Conservation (phyloP, 2,113 vertebrate genomes). For the Sisor rabdophorus region DNA sequence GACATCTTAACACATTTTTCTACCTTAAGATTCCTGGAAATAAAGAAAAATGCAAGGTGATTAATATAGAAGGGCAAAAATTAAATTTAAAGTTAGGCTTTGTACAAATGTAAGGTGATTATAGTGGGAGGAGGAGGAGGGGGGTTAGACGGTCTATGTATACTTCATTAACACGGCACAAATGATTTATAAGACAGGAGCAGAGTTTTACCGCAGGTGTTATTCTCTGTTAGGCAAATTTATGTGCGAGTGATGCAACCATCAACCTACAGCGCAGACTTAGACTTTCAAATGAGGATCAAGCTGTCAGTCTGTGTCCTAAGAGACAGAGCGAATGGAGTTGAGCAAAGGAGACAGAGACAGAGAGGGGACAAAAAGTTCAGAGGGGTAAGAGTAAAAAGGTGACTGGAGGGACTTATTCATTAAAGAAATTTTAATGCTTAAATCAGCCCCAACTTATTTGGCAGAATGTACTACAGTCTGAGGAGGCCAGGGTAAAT, state of each 20-base stretch:
- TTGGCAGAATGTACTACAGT: background rate
- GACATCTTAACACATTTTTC: background rate
- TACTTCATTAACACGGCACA: constrained; percentile 42
- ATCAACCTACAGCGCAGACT: constrained; percentile 41
- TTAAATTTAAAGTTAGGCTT: constrained; percentile 2
- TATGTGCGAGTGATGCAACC: constrained; percentile 40
- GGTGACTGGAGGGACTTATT: background rate
- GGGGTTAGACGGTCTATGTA: constrained; percentile 17
- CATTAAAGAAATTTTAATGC: background rate
- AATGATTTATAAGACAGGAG: constrained; percentile 34
- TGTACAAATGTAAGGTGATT: constrained; percentile 26
- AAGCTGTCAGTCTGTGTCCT: constrained; percentile 48
- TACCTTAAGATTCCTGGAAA: constrained; percentile 8
- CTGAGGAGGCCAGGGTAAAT: no score
- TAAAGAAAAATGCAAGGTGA: background rate
- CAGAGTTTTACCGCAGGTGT: constrained; percentile 45
- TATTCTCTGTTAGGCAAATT: constrained; percentile 51
- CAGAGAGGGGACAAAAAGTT: constrained; percentile 38
- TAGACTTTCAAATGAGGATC: constrained; percentile 57
- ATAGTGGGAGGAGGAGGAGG: constrained; percentile 1
- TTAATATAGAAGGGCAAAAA: background rate
- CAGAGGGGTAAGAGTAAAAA: constrained; percentile 30
- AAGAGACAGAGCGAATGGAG: background rate
- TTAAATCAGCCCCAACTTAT: background rate
- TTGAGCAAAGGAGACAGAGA: constrained; percentile 41